Base-by-base conservation (phyloP, 1,140 invertebrate genomes). In the Atta colombica region DNA sequence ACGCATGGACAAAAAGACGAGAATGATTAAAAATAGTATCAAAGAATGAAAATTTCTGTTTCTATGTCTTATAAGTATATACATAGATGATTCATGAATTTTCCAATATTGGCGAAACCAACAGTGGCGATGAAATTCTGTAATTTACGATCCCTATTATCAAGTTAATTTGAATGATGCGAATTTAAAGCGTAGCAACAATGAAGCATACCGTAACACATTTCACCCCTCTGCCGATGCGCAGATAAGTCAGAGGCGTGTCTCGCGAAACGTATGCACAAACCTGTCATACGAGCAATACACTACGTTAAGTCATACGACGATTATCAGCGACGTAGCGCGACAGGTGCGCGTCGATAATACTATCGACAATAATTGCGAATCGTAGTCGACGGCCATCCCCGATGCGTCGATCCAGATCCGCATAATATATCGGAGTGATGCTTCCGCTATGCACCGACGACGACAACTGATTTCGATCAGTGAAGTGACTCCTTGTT, bases 311-410 rank as follows among this genome's bases (percentile, higher is more conserved):
- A 93, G 92, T 93, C 91, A 81, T 77, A 88, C 88, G 88, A 91
- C 88, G 88, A 91, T 92, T 93, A 94, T 94, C 93, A 92, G 90
- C 89, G 91, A 84, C 66, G 74, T 85, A 87, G 90, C 88, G 90
- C 93, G 93, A 94, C 93, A 92, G 92, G 92, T 93, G 90, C 81
- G 87, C 69, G 90, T 89, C 91, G 93, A 94, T 94, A 94, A 94
- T 92, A 88, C 89, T 69, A 89, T 85, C 90, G 92, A 93, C 93
- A 93, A 94, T 94, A 93, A 94, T 94, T 94, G 93, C 92, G 89
- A 94, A 93, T 94, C 92, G 92, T 92, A 86, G 91, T 89, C 84
- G 86, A 86, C 89, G 92, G 93, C 89, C 93, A 72, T 87, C 55
- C 66, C 31, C 68, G 66, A 45, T 68, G 81, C 66, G 92, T 92